Percentiles rank a stretch among this genome's conserved stretches.
Evolutionary conservation across 1,140 invertebrate species (phyloP).

Genomic region (Pristionchus pacificus): DNA sequence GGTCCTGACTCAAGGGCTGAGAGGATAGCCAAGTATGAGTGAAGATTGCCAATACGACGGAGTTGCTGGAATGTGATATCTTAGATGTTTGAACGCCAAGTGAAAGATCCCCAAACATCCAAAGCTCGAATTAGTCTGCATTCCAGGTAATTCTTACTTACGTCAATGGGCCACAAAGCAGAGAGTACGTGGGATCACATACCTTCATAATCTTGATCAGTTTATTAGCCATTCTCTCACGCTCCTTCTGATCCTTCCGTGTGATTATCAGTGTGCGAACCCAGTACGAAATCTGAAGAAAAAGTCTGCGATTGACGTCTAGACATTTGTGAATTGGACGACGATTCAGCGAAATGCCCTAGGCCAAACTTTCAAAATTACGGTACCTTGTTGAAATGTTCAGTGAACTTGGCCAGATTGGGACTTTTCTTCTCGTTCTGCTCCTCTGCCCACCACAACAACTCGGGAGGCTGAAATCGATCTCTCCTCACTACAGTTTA

Average conservation of each 20-base stretch:
- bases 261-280: slow-evolving; percentile 74
- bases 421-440: slow-evolving; percentile 93
- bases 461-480: slow-evolving; percentile 70
- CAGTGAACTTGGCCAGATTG: slow-evolving; percentile 91
- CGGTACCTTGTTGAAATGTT: slow-evolving; percentile 91
- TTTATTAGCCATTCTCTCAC: slow-evolving; percentile 92
- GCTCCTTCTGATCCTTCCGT: slow-evolving; percentile 79
- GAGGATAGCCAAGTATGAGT: slow-evolving; percentile 90
- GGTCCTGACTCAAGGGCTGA: slow-evolving; percentile 94
- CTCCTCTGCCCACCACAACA: slow-evolving; percentile 90
- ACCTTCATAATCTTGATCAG: slow-evolving; percentile 99
- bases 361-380: background rate
- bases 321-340: background rate
- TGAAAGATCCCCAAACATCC: no score
- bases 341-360: background rate
- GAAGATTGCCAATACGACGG: slow-evolving; percentile 94
- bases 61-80: slow-evolving; percentile 62
- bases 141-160: no score
- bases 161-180: background rate
- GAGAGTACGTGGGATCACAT: slow-evolving; percentile 34
- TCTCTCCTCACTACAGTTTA: slow-evolving; percentile 10
- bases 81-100: no score
- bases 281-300: slow-evolving; percentile 81
- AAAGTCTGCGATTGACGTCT: background rate
- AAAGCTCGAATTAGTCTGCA: no score